Evolutionary conservation across 2,888 invertebrate genomes (phyloP), one percentile per base, ranked within the genome.

Genomic region (Alloscopus bannaensis): DNA sequence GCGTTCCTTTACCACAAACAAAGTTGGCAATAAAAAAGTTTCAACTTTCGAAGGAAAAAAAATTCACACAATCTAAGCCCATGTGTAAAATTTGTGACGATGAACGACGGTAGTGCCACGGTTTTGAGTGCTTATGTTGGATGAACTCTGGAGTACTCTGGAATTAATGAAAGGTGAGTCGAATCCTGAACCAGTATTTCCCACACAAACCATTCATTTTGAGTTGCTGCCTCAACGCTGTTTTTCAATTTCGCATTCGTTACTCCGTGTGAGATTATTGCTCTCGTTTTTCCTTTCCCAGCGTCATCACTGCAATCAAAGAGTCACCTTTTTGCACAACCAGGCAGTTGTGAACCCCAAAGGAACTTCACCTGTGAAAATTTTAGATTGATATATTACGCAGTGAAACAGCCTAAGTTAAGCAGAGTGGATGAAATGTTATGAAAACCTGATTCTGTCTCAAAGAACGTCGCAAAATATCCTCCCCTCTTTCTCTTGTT

Each of bases 301-400:
- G 28, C 26, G 2, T 36, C 29, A 16, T 31, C 59, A 11, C 22
- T n/a, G 18, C 55, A 55, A 26, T 16, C n/a, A 45, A 11, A 45
- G 13, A 11, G n/a, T 4, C 18, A 45, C 8, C 3, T 18, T 45
- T 45, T 45, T n/a, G 47, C 45, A 45, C 45, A 45, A 24, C 22
- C 13, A n/a, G 59, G n/a, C 16, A 31, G 18, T n/a, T 59, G 6
- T 24, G 42, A 64, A n/a, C 18, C 8, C 47, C 52, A 24, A 50
- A 60, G 70, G 70, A 71, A 71, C 70, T 71, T 47, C 60, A 50
- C 60, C 47, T 31, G 16, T 31, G 59, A 22, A 47, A 55, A 22
- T 26, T 22, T 16, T 31, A 31, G 59, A 13, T 31, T 31, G 31
- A 31, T 59, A 59, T 29, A 59, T n/a, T 36, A 59, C 8, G 24